These are phyloP conservation scores for Malacoraja senta DNA, from an alignment of 2,797 vertebrate genomes.

Conservation along the genomic window DNA sequence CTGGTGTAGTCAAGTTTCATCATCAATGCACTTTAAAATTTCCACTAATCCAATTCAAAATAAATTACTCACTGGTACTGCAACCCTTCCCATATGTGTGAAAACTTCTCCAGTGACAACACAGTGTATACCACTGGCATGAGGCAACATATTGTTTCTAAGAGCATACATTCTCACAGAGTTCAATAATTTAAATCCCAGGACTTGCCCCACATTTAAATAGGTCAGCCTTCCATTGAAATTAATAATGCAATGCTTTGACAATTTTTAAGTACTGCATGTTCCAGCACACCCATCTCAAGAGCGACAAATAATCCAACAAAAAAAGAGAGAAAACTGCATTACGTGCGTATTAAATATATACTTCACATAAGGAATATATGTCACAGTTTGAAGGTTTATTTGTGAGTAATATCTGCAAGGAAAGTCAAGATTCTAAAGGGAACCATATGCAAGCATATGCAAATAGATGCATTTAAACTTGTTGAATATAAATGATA, in stretches of 20 bases:
- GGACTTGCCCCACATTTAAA: background rate
- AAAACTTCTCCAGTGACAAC: background rate
- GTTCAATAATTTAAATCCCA: slow-evolving; percentile 11
- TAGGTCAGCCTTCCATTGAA: slow-evolving; percentile 1
- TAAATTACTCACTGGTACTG: background rate
- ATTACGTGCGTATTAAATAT: background rate
- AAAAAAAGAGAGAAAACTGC: background rate
- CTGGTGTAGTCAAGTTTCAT: background rate
- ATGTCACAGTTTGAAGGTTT: background rate
- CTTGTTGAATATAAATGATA: background rate
- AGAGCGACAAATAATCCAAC: background rate
- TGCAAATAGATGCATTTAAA: background rate
- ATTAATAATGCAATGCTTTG: slow-evolving; percentile 12
- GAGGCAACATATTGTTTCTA: background rate
- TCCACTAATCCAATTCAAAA: background rate
- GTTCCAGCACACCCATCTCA: background rate
- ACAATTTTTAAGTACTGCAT: background rate
- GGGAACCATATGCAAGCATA: background rate
- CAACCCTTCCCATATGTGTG: background rate
- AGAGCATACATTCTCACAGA: background rate
- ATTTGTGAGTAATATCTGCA: background rate
- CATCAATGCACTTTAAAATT: background rate
- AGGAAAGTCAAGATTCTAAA: background rate
- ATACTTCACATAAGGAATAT: background rate
- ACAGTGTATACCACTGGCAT: background rate